These are phyloP conservation scores for Sternarchorhynchus goeldii DNA, from an alignment of 2,797 vertebrate genomes.

Conservation along the genomic window DNA sequence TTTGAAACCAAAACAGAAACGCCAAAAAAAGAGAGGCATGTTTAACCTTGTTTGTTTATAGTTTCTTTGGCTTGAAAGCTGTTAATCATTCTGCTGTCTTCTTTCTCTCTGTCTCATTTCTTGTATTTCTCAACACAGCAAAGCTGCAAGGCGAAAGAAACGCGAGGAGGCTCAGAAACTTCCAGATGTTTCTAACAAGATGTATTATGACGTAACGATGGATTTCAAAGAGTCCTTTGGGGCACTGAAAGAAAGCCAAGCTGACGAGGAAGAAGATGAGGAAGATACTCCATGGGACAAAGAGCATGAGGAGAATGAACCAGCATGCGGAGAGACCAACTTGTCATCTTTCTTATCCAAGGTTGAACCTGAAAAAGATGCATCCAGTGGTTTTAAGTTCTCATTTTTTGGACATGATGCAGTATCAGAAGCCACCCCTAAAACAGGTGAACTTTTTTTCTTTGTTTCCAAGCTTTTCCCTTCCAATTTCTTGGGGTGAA, in stretches of 20 bases:
- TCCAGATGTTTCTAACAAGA: slow-evolving; percentile 88
- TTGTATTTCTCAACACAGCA: slow-evolving; percentile 67
- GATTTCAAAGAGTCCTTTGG: slow-evolving; percentile 87
- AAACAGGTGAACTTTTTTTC: slow-evolving; percentile 70
- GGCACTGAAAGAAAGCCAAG: slow-evolving; percentile 51
- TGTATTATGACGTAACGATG: slow-evolving; percentile 78
- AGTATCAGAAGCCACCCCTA: slow-evolving; percentile 40
- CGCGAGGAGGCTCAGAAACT: slow-evolving; percentile 80
- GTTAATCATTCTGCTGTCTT: not conserved
- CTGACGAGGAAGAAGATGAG: slow-evolving; percentile 27
- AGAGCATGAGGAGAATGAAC: slow-evolving; percentile 57
- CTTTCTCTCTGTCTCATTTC: not conserved
- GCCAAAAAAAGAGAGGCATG: slow-evolving; percentile 83
- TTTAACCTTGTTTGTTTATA: not conserved
- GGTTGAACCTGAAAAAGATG: slow-evolving; percentile 26
- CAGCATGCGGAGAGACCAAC: not conserved
- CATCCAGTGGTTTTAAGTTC: slow-evolving; percentile 78
- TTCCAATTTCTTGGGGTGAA: too few relatives aligned
- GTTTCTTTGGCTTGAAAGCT: not conserved
- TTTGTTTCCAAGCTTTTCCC: not conserved
- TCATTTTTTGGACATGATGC: slow-evolving; percentile 83
- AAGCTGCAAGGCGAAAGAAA: slow-evolving; percentile 81
- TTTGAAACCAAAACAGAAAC: slow-evolving; percentile 81
- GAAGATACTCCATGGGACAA: slow-evolving; percentile 60
- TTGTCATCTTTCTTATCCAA: slow-evolving; percentile 37